Conservation (phyloP, 2,797 vertebrate species). For the Spheniscus humboldti region DNA sequence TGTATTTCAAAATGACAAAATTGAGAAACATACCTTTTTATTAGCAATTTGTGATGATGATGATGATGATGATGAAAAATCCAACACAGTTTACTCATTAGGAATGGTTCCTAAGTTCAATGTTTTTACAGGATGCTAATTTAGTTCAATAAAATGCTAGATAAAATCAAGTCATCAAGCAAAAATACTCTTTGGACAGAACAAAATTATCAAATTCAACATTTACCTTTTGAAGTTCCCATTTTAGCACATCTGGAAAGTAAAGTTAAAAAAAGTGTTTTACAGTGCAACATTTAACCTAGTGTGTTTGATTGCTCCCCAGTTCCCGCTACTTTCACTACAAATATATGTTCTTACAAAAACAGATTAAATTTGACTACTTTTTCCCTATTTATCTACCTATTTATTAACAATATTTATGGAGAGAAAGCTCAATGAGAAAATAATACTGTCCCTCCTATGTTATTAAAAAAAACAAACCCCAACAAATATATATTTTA, state of each 20-base stretch:
- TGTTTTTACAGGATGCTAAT: not conserved
- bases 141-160: not conserved
- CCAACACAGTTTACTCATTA: not conserved
- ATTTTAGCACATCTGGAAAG: not conserved
- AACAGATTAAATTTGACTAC: not conserved
- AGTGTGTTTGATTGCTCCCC: not conserved
- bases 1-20: not conserved
- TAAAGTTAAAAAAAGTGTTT: not conserved
- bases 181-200: not conserved
- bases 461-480: not conserved
- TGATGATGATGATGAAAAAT: not conserved
- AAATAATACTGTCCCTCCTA: not conserved
- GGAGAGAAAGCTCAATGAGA: not conserved
- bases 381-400: not conserved
- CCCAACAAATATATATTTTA: not conserved
- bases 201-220: not conserved
- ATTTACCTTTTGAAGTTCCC: not conserved
- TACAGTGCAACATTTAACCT: not conserved
- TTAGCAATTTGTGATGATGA: not conserved
- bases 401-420: not conserved
- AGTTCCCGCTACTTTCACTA: not conserved
- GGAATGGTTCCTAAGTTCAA: not conserved
- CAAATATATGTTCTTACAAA: not conserved
- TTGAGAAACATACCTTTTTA: not conserved
- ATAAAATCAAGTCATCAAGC: not conserved